Conservation (phyloP, 1,140 invertebrate species). For the Diplogasteroides magnus region DNA sequence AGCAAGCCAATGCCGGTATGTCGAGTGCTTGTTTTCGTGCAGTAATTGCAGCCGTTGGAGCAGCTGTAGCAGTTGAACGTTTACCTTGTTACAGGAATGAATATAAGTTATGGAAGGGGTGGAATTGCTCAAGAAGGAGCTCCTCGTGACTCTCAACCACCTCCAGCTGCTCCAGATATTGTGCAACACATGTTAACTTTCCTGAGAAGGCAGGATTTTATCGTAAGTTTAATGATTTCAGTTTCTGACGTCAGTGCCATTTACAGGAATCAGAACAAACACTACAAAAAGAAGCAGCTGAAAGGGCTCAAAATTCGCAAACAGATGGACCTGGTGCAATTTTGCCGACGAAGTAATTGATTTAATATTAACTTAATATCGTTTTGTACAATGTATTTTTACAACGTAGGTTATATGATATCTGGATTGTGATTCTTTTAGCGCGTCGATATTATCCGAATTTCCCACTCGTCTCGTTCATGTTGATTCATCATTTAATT, state of each 20-base stretch:
- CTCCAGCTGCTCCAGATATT: background rate
- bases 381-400: background rate
- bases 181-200: constrained; percentile 5
- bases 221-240: constrained; percentile 13
- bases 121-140: background rate
- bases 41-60: too few relatives aligned
- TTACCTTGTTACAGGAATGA: background rate
- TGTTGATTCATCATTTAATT: constrained; percentile 24
- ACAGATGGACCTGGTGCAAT: constrained; percentile 1
- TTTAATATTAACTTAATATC: background rate
- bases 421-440: constrained; percentile 8
- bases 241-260: background rate
- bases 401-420: background rate
- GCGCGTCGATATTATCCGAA: constrained; percentile 23
- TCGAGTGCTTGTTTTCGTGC: too few relatives aligned
- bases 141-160: background rate
- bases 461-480: constrained; percentile 24
- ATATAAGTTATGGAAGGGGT: background rate
- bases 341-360: too few relatives aligned
- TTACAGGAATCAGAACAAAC: constrained; percentile 13
- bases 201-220: constrained; percentile 5
- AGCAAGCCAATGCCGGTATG: too few relatives aligned
- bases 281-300: constrained; percentile 6
- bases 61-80: too few relatives aligned
- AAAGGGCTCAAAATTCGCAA: too few relatives aligned